Percentiles rank a stretch among this genome's conserved stretches.
Evolutionary conservation across 2,888 invertebrate genomes (phyloP).

Genomic region (Tipula lateralis): DNA sequence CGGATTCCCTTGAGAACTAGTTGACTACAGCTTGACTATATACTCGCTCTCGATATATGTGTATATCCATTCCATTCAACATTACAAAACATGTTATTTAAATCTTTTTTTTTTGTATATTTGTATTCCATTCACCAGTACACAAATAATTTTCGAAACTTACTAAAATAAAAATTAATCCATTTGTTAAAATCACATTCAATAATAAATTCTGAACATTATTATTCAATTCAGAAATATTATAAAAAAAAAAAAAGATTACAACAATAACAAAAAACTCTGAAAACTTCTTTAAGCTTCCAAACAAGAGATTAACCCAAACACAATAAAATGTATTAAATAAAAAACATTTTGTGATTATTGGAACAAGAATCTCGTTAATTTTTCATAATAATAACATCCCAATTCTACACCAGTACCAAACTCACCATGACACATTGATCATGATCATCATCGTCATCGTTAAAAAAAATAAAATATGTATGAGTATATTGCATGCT

Average conservation of each 20-base stretch:
- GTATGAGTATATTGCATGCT: neutral
- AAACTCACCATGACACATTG: neutral
- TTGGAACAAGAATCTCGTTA: constrained; percentile 28
- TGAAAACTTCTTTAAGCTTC: constrained; percentile 20
- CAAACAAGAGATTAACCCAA: constrained; percentile 27
- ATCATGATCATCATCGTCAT: neutral
- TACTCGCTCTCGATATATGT: too few species aligned
- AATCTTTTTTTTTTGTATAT: neutral
- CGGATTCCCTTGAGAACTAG: neutral
- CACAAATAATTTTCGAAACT: neutral
- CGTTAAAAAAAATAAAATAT: neutral
- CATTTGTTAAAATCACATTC: constrained; percentile 11
- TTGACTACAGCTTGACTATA: neutral
- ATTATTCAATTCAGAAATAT: neutral
- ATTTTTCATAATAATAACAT: constrained; percentile 27
- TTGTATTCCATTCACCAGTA: neutral
- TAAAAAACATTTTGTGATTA: neutral
- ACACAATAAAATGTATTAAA: constrained; percentile 15
- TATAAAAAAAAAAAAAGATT: neutral
- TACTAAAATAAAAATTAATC: neutral
- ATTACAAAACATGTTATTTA: neutral
- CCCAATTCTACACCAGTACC: neutral
- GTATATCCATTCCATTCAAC: neutral
- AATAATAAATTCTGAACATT: constrained; percentile 11
- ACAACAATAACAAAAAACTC: neutral